Conservation (phyloP, 2,888 invertebrate genomes). For the Laspeyria flexula region DNA sequence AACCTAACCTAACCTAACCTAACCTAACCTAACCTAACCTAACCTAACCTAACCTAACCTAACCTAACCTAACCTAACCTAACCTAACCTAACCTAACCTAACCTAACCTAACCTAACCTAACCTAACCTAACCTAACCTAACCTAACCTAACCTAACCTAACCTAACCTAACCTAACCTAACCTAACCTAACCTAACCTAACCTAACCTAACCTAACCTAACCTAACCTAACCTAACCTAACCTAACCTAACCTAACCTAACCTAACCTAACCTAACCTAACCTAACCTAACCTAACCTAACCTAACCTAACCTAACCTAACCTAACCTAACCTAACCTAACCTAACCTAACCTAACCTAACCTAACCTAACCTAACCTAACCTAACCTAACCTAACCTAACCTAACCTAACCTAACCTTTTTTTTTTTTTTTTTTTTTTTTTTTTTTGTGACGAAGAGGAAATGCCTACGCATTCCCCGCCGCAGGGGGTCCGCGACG, state of each 20-base stretch:
- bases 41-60: conserved; percentile 25
- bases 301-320: conserved; percentile 13
- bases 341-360: conserved; percentile 13
- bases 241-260: conserved; percentile 19
- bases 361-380: conserved; percentile 13
- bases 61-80: conserved; percentile 26
- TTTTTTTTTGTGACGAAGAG: no score
- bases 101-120: conserved; percentile 31
- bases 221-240: conserved; percentile 16
- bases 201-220: conserved; percentile 16
- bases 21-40: conserved; percentile 24
- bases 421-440: no score
- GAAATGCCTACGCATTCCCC: no score
- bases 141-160: conserved; percentile 32
- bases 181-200: conserved; percentile 19
- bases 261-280: conserved; percentile 6
- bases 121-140: conserved; percentile 35
- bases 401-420: conserved; percentile 2
- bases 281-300: conserved; percentile 13
- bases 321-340: conserved; percentile 13
- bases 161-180: conserved; percentile 20
- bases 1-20: conserved; percentile 16
- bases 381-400: conserved; percentile 11
- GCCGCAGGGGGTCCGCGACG: no score
- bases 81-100: conserved; percentile 22